Conservation (phyloP, 2,113 vertebrate species). For the Pipa parva region DNA sequence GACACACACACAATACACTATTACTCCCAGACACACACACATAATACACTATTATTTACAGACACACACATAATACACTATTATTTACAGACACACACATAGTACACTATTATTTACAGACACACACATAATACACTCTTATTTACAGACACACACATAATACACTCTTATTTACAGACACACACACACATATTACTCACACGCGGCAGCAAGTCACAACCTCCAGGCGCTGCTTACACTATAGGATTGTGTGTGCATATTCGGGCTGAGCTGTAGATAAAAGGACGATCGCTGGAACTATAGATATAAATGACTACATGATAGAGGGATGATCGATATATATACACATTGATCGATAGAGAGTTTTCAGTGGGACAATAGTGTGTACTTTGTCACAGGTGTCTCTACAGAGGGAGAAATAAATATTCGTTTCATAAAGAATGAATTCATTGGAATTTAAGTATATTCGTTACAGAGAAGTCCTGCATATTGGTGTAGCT, state of each 20-base stretch:
- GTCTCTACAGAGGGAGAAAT: neutral
- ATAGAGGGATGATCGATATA: neutral
- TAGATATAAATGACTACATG: neutral
- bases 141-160: too few species aligned
- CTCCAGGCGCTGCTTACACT: neutral
- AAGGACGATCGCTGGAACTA: too few species aligned
- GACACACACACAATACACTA: too few species aligned
- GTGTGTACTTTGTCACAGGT: neutral
- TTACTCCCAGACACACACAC: too few species aligned
- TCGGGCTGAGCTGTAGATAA: too few species aligned
- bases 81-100: too few species aligned
- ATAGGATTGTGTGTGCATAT: neutral
- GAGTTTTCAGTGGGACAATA: neutral
- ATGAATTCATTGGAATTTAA: neutral
- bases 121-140: too few species aligned
- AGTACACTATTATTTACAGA: too few species aligned
- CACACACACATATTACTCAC: neutral
- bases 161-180: neutral
- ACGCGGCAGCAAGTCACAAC: neutral
- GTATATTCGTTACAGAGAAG: slow-evolving; percentile 7
- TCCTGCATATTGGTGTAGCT: neutral
- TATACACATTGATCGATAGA: neutral
- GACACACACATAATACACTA: too few species aligned
- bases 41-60: too few species aligned
- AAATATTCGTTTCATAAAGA: neutral